phyloP scores from a whole-genome alignment of 2,797 vertebrate genomes.

The Percopsis omiscomaycus region DNA sequence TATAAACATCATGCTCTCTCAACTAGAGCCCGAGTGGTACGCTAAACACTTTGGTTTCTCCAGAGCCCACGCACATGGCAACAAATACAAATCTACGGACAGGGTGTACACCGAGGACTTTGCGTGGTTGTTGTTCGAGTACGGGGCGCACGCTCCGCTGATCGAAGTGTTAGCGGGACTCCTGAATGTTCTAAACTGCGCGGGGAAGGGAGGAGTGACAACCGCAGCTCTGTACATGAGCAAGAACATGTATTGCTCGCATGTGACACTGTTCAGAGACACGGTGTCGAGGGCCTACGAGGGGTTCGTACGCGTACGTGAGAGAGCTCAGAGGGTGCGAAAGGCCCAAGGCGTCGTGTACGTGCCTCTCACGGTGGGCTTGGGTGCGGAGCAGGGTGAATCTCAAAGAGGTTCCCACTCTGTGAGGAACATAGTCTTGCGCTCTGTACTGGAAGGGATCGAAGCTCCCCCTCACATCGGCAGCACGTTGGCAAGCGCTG shows the following conservation, averaged over 20 bases:
- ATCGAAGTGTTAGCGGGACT: conserved; percentile 8
- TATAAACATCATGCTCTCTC: conserved; percentile 6
- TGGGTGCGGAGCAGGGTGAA: too few species aligned
- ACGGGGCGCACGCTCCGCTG: neutral
- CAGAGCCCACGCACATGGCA: neutral
- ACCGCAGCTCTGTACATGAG: neutral
- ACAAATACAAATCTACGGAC: neutral
- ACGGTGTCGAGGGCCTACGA: neutral
- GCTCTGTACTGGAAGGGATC: too few species aligned
- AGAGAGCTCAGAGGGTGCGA: too few species aligned
- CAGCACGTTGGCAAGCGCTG: too few species aligned
- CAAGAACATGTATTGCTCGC: neutral
- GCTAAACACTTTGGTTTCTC: conserved; percentile 6
- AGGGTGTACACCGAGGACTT: conserved; percentile 5
- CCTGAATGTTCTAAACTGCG: neutral
- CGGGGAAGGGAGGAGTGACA: neutral
- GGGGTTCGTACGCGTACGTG: neutral
- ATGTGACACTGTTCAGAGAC: conserved; percentile 9
- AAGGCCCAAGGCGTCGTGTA: too few species aligned
- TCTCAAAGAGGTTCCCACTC: too few species aligned
- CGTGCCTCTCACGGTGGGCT: neutral
- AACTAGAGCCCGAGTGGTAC: conserved; percentile 20
- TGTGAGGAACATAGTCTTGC: too few species aligned
- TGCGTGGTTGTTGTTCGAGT: conserved; percentile 29
- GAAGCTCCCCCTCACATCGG: too few species aligned